Conservation (phyloP, 2,113 vertebrate genomes). For the Gadus macrocephalus region DNA sequence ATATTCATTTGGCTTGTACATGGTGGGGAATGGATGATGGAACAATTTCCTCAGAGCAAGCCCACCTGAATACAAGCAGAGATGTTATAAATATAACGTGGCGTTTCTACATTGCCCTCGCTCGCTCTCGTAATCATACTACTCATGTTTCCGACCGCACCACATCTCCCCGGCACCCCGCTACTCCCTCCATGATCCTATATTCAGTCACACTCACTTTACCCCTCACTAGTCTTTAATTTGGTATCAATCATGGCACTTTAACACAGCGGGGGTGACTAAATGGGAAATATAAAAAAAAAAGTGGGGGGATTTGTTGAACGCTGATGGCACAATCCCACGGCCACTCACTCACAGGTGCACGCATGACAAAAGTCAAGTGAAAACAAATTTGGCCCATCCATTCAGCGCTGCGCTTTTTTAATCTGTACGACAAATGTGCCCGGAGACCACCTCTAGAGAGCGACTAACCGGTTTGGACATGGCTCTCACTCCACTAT, state of each 20-base stretch:
- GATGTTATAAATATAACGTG: too few species aligned
- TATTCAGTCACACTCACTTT: conserved; percentile 34
- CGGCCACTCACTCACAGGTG: conserved; percentile 72
- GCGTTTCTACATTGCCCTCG: too few species aligned
- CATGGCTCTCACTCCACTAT: conserved; percentile 86
- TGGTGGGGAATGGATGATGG: too few species aligned
- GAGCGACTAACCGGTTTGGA: conserved; percentile 89
- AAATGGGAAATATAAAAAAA: conserved; percentile 49
- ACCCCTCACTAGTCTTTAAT: conserved; percentile 32
- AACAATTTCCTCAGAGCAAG: too few species aligned
- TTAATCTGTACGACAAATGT: conserved; percentile 87
- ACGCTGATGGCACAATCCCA: conserved; percentile 66
- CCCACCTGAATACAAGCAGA: too few species aligned
- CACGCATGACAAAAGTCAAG: conserved; percentile 73
- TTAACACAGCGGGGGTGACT: conserved; percentile 67
- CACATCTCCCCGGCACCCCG: background rate
- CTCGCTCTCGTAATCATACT: too few species aligned
- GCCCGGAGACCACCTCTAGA: conserved; percentile 79
- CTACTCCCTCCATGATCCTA: conserved; percentile 15
- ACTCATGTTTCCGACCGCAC: too few species aligned
- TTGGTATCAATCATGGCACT: conserved; percentile 39
- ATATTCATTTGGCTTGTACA: too few species aligned
- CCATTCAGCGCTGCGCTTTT: conserved; percentile 82
- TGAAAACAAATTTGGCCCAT: conserved; percentile 60
- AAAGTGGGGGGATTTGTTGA: conserved; percentile 47